Percentiles rank a stretch among this genome's conserved stretches.
phyloP scores from a whole-genome alignment of 2,797 vertebrate species.

The Masticophis lateralis region DNA sequence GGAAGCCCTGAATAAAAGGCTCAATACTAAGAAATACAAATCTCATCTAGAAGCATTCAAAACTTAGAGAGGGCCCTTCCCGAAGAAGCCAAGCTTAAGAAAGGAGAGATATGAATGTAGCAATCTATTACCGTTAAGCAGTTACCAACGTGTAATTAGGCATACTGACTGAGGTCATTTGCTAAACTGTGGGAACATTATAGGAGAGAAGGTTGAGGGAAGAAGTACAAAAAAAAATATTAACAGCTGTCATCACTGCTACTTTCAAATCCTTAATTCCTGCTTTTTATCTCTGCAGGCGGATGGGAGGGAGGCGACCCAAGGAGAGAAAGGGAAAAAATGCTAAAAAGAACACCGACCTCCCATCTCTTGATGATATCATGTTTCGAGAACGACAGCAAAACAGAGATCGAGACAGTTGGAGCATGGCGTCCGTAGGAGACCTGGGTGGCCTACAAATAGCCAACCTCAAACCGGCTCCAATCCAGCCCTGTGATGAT shows the following conservation, averaged over 20 bases:
- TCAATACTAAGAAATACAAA: neutral
- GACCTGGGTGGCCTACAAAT: neutral
- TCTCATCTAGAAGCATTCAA: neutral
- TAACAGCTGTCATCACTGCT: neutral
- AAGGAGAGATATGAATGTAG: neutral
- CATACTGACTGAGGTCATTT: neutral
- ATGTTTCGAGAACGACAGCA: neutral
- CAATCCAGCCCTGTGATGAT: neutral
- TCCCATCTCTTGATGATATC: neutral
- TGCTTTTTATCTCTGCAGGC: conserved; percentile 11
- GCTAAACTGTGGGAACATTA: neutral
- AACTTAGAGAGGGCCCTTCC: neutral
- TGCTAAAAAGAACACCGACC: neutral
- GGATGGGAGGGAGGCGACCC: conserved; percentile 1
- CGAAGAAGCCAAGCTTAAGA: neutral
- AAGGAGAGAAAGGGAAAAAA: conserved; percentile 19
- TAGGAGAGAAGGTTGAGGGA: neutral
- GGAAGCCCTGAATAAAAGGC: neutral
- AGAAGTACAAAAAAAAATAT: neutral
- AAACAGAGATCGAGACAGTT: neutral
- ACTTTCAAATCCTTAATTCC: conserved; percentile 23
- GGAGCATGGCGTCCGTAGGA: neutral
- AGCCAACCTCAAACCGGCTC: neutral
- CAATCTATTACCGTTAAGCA: neutral
- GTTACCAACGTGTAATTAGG: neutral